Evolutionary conservation across 2,113 vertebrate species (phyloP).

Genomic region (Entosphenus tridentatus): DNA sequence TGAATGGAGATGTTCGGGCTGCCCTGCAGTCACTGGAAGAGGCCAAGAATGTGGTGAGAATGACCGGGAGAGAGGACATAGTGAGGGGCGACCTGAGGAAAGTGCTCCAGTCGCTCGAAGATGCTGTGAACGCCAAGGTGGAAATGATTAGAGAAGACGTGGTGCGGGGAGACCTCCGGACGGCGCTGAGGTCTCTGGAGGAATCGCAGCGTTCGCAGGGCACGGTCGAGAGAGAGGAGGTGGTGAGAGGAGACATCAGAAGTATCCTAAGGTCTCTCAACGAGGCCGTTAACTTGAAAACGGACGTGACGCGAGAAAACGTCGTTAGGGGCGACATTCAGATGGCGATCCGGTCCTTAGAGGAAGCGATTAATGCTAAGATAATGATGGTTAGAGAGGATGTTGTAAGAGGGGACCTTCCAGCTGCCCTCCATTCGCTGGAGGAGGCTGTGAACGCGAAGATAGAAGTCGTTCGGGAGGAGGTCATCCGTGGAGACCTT

Average conservation of each 20-base stretch:
- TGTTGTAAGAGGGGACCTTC: conserved; percentile 38
- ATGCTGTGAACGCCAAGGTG: conserved; percentile 26
- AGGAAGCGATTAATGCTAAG: conserved; percentile 25
- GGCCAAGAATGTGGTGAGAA: conserved; percentile 26
- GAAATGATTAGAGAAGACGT: conserved; percentile 35
- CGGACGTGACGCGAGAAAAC: neutral
- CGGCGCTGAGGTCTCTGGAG: neutral
- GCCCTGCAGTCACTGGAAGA: conserved; percentile 34
- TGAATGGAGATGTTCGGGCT: conserved; percentile 30
- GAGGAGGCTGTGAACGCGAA: conserved; percentile 35
- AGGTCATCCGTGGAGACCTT: conserved; percentile 42
- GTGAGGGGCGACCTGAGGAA: conserved; percentile 39
- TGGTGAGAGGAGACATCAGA: conserved; percentile 43
- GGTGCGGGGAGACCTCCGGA: conserved; percentile 31
- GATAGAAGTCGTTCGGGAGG: conserved; percentile 30
- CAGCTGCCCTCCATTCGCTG: conserved; percentile 36
- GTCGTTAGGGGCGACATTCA: conserved; percentile 13
- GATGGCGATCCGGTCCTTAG: conserved; percentile 31
- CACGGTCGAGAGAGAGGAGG: conserved; percentile 37
- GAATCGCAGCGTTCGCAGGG: conserved; percentile 13
- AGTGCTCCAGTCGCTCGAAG: conserved; percentile 42
- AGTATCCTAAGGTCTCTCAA: too few relatives aligned
- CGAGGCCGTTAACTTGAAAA: too few relatives aligned
- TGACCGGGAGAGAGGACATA: conserved; percentile 31
- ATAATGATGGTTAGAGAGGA: conserved; percentile 35